Conservation (phyloP, 2,888 invertebrate species). For the Eueremaeus valkanovi region DNA sequence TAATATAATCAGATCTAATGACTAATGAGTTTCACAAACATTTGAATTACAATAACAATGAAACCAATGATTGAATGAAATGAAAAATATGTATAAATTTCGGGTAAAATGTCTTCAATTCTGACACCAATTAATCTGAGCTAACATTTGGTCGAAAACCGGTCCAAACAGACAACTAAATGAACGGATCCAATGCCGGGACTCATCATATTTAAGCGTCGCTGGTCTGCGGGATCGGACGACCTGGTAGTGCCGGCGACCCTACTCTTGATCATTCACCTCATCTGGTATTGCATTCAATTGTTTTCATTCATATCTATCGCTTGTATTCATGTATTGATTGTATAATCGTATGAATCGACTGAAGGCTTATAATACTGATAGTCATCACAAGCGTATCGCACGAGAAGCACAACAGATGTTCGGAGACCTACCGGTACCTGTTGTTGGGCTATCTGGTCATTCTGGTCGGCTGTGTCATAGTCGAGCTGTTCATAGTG, state of each 20-base stretch:
- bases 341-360: too few species aligned
- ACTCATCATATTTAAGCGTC: constrained; percentile 72
- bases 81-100: not conserved
- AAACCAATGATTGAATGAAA: not conserved
- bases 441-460: constrained; percentile 62
- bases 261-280: constrained; percentile 69
- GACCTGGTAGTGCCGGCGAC: constrained; percentile 78
- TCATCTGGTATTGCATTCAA: constrained; percentile 65
- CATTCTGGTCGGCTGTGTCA: constrained; percentile 57
- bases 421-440: constrained; percentile 53
- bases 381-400: not conserved
- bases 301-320: too few species aligned
- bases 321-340: too few species aligned
- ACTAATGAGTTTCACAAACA: too few species aligned
- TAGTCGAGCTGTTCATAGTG: constrained; percentile 68
- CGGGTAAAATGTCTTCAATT: too few species aligned
- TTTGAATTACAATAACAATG: too few species aligned
- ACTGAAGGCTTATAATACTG: not conserved
- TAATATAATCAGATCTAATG: too few species aligned
- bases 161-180: too few species aligned
- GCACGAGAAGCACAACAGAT: constrained; percentile 51
- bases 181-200: constrained; percentile 81
- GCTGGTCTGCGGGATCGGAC: constrained; percentile 84
- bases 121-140: too few species aligned
- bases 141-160: too few species aligned